Conservation (phyloP, 1,140 invertebrate genomes). For the Bathynomus jamesi region DNA sequence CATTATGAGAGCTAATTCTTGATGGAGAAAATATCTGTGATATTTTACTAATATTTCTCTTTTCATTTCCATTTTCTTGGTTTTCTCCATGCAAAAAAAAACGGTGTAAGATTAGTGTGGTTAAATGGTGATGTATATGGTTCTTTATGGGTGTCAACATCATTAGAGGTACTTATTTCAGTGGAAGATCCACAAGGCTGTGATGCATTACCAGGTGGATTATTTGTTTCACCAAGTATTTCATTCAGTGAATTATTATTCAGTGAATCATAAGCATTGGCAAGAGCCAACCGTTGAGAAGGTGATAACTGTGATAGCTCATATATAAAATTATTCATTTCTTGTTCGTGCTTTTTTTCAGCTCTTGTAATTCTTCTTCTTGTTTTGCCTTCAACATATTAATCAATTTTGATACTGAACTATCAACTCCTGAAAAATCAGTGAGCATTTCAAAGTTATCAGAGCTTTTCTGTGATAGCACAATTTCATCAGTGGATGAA, state of each 20-base stretch:
- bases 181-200: too few relatives aligned
- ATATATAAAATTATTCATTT: slow-evolving; percentile 10
- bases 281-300: slow-evolving; percentile 10
- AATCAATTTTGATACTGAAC: not conserved
- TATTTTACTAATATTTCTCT: slow-evolving; percentile 6
- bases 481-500: too few relatives aligned
- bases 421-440: too few relatives aligned
- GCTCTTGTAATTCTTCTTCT: slow-evolving; percentile 19
- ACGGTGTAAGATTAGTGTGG: slow-evolving; percentile 22
- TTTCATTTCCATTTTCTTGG: not conserved
- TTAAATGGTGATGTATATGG: slow-evolving; percentile 11
- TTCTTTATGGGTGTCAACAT: not conserved
- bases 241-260: not conserved
- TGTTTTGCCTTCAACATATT: slow-evolving; percentile 10
- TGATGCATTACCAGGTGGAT: not conserved
- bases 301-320: slow-evolving; percentile 15
- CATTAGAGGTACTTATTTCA: not conserved
- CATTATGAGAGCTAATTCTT: slow-evolving; percentile 8
- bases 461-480: too few relatives aligned
- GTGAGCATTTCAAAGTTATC: too few relatives aligned
- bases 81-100: slow-evolving; percentile 15
- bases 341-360: slow-evolving; percentile 14
- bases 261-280: not conserved
- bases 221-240: not conserved
- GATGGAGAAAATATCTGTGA: slow-evolving; percentile 4